Conservation (phyloP, 2,888 invertebrate species). For the Hirtodrosophila histrioides region DNA sequence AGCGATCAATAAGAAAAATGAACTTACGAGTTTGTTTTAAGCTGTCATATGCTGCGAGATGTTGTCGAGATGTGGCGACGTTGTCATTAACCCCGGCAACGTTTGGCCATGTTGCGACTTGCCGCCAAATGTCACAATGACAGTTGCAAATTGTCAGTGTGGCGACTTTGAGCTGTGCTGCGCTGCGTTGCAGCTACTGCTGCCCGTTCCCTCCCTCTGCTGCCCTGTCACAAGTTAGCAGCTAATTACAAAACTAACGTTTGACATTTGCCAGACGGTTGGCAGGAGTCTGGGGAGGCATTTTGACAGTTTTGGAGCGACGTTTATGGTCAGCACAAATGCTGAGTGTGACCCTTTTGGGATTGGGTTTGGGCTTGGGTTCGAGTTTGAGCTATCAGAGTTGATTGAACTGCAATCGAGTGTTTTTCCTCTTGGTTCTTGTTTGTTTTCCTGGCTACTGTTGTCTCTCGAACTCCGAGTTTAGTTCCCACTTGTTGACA, state of each 20-base stretch:
- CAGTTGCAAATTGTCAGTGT: constrained; percentile 78
- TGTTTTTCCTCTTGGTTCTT: constrained; percentile 19
- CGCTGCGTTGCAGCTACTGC: constrained; percentile 4
- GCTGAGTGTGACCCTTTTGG: constrained; percentile 17
- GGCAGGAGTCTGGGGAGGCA: constrained; percentile 27
- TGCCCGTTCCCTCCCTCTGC: constrained; percentile 6
- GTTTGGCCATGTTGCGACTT: constrained; percentile 38
- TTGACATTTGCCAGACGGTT: constrained; percentile 66
- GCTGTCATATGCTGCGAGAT: constrained; percentile 32
- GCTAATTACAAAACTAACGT: constrained; percentile 76
- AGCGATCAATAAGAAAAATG: constrained; percentile 37
- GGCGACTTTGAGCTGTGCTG: constrained; percentile 18
- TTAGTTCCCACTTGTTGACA: constrained; percentile 68
- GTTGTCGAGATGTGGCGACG: constrained; percentile 35
- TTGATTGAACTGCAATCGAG: constrained; percentile 59
- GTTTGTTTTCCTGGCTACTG: constrained; percentile 53
- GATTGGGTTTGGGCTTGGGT: background rate
- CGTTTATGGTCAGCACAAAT: constrained; percentile 29
- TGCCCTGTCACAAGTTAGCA: constrained; percentile 47
- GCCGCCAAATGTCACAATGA: constrained; percentile 73
- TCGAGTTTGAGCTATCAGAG: constrained; percentile 17
- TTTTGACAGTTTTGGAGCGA: constrained; percentile 55
- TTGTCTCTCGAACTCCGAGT: constrained; percentile 31
- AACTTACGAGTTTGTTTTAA: constrained; percentile 21
- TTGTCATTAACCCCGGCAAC: constrained; percentile 66